These are phyloP conservation scores for Pseudorhiza aurosa DNA, from an alignment of 30 jellyfish, hydroid and myxozoan genomes.

Conservation along the genomic window DNA sequence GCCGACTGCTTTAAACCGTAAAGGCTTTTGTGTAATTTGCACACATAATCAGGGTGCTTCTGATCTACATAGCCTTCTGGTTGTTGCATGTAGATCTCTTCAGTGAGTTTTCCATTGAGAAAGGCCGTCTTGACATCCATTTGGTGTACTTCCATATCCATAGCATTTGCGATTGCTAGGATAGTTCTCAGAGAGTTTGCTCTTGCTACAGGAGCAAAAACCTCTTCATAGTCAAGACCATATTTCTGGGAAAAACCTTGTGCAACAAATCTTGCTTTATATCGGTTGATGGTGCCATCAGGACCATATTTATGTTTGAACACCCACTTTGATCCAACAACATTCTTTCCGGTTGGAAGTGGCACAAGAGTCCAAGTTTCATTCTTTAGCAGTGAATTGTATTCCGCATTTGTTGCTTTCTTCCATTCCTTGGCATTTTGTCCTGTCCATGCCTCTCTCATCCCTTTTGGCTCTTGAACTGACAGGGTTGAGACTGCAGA, in stretches of 20 bases:
- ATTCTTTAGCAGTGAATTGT: conserved; percentile 22
- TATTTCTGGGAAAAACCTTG: conserved; percentile 30
- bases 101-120: conserved; percentile 41
- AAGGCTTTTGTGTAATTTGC: conserved; percentile 53
- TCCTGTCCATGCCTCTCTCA: conserved; percentile 26
- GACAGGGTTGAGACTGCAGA: too few relatives aligned
- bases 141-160: conserved; percentile 43
- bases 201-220: conserved; percentile 44
- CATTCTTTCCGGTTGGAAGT: too few relatives aligned
- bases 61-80: conserved; percentile 67
- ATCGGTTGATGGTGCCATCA: conserved; percentile 12
- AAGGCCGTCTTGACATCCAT: conserved; percentile 47
- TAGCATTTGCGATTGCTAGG: conserved; percentile 24
- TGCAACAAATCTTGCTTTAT: conserved; percentile 37
- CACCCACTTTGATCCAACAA: conserved; percentile 21
- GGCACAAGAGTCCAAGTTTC: conserved; percentile 24
- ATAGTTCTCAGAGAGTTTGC: conserved; percentile 1
- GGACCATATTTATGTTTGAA: conserved; percentile 15
- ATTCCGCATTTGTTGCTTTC: conserved; percentile 8
- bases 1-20: conserved; percentile 81
- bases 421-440: conserved; percentile 23
- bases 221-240: conserved; percentile 31
- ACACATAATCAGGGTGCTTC: conserved; percentile 35
- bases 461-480: conserved; percentile 45
- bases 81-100: conserved; percentile 70